Conservation (phyloP, 37 sponge, comb jelly and placozoan species). For the Halisarca cf. caerulea region DNA sequence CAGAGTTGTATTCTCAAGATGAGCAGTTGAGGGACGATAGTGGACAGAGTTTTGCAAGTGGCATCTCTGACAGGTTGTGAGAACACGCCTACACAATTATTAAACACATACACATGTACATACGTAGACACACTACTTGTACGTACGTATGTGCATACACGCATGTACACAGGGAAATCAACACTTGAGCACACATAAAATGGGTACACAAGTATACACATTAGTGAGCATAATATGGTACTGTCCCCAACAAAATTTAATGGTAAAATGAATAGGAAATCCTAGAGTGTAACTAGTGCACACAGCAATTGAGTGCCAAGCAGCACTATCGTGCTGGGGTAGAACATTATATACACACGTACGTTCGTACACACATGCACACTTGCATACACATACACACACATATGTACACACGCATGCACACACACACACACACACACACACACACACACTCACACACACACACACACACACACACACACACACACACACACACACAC, state of each 20-base stretch:
- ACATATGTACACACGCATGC: background rate
- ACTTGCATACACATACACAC: too few relatives aligned
- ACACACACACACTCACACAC: constrained; percentile 51
- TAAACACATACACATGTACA: constrained; percentile 56
- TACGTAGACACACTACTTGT: background rate
- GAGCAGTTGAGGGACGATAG: background rate
- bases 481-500: background rate
- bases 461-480: constrained; percentile 5
- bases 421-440: constrained; percentile 31
- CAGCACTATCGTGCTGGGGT: too few relatives aligned
- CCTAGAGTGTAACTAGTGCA: too few relatives aligned
- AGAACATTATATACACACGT: constrained; percentile 53
- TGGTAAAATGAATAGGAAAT: too few relatives aligned
- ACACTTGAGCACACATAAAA: background rate
- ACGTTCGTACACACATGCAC: background rate
- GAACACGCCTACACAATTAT: constrained; percentile 57
- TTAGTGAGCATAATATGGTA: too few relatives aligned
- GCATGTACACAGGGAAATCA: too few relatives aligned
- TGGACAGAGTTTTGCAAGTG: background rate
- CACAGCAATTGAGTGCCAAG: too few relatives aligned
- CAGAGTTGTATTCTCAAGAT: constrained; percentile 11
- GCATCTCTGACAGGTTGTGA: constrained; percentile 22
- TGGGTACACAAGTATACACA: constrained; percentile 44
- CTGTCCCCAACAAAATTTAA: too few relatives aligned
- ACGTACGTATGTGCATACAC: too few relatives aligned